These are phyloP conservation scores for Vultur gryphus DNA, from an alignment of 2,797 vertebrate species.

Conservation along the genomic window DNA sequence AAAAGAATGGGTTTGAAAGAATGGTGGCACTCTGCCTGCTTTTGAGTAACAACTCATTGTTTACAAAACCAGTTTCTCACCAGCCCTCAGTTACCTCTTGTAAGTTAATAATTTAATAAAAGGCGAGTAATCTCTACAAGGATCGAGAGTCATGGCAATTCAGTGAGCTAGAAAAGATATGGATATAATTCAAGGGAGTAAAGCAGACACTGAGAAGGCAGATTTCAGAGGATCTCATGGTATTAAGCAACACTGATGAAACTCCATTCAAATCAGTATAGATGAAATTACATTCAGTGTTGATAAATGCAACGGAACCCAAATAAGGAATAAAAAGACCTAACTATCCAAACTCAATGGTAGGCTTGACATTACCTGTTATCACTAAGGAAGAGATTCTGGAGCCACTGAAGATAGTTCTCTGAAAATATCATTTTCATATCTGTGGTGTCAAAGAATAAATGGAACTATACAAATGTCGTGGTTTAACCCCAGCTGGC, in stretches of 20 bases:
- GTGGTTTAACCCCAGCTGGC: too few species aligned
- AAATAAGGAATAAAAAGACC: not conserved
- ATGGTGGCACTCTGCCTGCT: not conserved
- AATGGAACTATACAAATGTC: not conserved
- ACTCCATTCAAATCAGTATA: not conserved
- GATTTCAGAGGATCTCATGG: not conserved
- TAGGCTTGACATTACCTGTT: not conserved
- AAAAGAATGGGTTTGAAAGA: not conserved
- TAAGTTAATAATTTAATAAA: not conserved
- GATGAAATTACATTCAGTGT: not conserved
- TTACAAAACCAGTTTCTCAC: not conserved
- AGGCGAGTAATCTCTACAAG: not conserved
- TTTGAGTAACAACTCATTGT: not conserved
- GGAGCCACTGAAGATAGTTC: not conserved
- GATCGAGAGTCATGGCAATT: not conserved
- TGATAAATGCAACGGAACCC: not conserved
- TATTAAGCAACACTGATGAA: not conserved
- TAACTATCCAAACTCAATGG: not conserved
- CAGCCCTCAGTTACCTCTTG: not conserved
- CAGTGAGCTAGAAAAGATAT: not conserved
- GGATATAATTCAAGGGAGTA: not conserved
- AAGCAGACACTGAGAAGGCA: not conserved
- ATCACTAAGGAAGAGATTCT: not conserved
- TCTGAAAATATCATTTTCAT: not conserved
- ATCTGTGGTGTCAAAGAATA: not conserved